phyloP scores from a whole-genome alignment of 2,113 vertebrate genomes.

The Eulemur macaco region DNA sequence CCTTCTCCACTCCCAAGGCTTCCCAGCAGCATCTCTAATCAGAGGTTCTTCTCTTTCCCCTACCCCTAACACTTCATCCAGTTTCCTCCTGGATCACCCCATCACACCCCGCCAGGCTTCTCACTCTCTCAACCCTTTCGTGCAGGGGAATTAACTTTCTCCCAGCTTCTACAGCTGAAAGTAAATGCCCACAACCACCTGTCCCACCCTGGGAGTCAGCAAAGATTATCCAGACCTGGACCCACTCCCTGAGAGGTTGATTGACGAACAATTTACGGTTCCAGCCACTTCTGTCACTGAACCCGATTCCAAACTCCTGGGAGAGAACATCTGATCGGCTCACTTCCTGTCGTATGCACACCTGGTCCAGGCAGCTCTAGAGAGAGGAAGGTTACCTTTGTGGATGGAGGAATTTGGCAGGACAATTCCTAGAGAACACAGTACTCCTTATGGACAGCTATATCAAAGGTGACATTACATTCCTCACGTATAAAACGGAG shows the following conservation, averaged over 20 bases:
- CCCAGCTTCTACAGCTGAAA: not conserved
- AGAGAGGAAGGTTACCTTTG: not conserved
- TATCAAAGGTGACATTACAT: not conserved
- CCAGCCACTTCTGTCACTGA: not conserved
- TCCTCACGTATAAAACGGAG: not conserved
- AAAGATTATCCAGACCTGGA: not conserved
- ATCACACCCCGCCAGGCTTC: not conserved
- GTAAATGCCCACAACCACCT: not conserved
- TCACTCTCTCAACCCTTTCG: not conserved
- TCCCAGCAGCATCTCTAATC: not conserved
- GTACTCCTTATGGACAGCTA: not conserved
- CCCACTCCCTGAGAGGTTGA: not conserved
- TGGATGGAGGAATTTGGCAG: not conserved
- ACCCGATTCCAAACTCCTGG: not conserved
- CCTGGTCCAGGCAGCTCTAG: not conserved
- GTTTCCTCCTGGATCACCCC: not conserved
- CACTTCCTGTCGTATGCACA: not conserved
- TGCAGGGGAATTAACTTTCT: not conserved
- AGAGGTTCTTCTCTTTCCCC: not conserved
- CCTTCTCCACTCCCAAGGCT: not conserved
- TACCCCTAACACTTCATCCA: not conserved
- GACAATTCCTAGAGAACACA: not conserved
- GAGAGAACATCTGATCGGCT: not conserved
- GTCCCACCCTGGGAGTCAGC: not conserved
- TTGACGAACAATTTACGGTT: not conserved